Evolutionary conservation across 2,888 invertebrate species (phyloP), one percentile per base, ranked within the genome.

Genomic region (Bombylius major): DNA sequence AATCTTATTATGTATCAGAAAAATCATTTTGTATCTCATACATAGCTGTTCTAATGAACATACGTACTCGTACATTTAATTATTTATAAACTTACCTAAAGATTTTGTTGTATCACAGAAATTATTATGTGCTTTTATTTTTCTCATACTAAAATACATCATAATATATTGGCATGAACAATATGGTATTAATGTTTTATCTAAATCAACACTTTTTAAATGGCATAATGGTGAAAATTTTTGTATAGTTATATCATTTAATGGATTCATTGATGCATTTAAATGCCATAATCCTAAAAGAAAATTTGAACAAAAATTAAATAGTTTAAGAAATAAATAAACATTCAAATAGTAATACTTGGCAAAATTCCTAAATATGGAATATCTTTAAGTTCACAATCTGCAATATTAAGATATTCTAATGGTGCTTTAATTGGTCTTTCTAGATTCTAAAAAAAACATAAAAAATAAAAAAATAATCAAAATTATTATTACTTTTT

Each of bases 171-270:
- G 70, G 62, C 73, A 72, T 56, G 62, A 62, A 61, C 70, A 69
- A 51, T 63, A 58, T 59, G 67, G 63, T 47, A 74, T 60, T 57
- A 64, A 53, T 9, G 70, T 68, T 57, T 67, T 65, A 52, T 67
- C 67, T 64, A 79, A 65, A 66, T 84, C 82, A 46, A 86, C 76
- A 59, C 73, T 75, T 58, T 72, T 72, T 39, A 86, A 70, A 58
- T 78, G 78, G 67, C 86, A 86, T 73, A 83, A 77, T 4, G 77
- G 71, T 1, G 83, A 81, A 60, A 86, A 75, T 54, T 80, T 78
- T 34, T 75, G 70, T 5, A 80, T 73, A 5, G 62, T 63, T 36
- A 72, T 65, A 34, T 69, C 61, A 42, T 56, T 65, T 50, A 86
- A 71, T 0, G 75, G 72, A 67, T 86, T 86, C 50, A 72, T 66